Conservation (phyloP, 1,140 invertebrate species). For the Drosophila sp. region DNA sequence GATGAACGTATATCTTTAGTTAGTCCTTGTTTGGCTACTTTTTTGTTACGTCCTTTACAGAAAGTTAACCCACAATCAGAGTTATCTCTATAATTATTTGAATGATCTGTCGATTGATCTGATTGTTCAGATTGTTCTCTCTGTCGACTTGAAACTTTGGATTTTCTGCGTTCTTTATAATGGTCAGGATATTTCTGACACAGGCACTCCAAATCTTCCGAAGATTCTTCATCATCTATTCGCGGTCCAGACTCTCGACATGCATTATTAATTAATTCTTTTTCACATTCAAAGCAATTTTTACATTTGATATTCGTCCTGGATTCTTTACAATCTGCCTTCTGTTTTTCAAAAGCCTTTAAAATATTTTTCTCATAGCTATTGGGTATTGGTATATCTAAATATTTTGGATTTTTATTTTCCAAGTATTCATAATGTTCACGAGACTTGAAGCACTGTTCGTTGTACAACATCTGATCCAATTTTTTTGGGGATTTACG, state of each 20-base stretch:
- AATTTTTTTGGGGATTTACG: not conserved
- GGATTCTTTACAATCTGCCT: not conserved
- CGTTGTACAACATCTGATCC: not conserved
- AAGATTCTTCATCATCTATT: not conserved
- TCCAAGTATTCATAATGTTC: not conserved
- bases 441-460: not conserved
- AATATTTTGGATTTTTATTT: conserved; percentile 17
- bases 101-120: conserved; percentile 7
- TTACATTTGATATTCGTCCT: not conserved
- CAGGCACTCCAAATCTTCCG: not conserved
- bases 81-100: not conserved
- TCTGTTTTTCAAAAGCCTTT: conserved; percentile 3
- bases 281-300: no score
- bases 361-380: conserved; percentile 43
- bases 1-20: not conserved
- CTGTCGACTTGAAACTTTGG: not conserved
- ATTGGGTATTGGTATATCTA: conserved; percentile 1
- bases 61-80: conserved; percentile 26
- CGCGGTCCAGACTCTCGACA: no score
- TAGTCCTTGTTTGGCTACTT: not conserved
- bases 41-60: not conserved
- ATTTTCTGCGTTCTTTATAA: not conserved
- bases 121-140: conserved; percentile 21
- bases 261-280: no score
- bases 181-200: not conserved